Conservation (phyloP, 2,888 invertebrate species). For the Agrotis exclamationis region DNA sequence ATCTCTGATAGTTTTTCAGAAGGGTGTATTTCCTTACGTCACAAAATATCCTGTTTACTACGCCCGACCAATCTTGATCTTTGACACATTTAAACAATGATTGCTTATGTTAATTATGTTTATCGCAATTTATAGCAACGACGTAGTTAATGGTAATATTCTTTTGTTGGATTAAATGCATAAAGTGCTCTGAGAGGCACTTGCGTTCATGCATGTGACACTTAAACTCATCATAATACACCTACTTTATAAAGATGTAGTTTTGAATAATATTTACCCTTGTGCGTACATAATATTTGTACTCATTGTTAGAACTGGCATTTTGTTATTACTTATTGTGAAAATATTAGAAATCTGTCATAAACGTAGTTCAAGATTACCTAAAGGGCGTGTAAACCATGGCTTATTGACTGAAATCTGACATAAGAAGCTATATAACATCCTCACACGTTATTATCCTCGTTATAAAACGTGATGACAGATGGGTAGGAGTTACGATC, state of each 20-base stretch:
- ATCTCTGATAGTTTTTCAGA: conserved; percentile 20
- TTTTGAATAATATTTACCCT: conserved; percentile 34
- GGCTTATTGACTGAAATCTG: conserved; percentile 8
- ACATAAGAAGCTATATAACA: conserved; percentile 10
- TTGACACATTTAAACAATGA: conserved; percentile 60
- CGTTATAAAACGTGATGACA: conserved; percentile 3
- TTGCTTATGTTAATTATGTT: conserved; percentile 65
- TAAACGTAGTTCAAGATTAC: conserved; percentile 18
- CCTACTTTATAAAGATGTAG: conserved; percentile 31
- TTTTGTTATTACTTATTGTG: conserved; percentile 23
- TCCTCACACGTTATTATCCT: conserved; percentile 5
- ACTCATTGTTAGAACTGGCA: conserved; percentile 39
- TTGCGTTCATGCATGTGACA: conserved; percentile 31
- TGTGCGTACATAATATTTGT: conserved; percentile 49
- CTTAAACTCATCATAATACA: conserved; percentile 38
- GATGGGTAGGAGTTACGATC: conserved; percentile 8
- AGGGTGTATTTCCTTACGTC: conserved; percentile 37
- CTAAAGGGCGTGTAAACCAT: conserved; percentile 14
- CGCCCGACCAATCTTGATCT: conserved; percentile 65
- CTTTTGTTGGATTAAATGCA: conserved; percentile 50
- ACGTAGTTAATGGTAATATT: conserved; percentile 44
- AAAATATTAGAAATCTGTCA: conserved; percentile 38
- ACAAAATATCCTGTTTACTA: conserved; percentile 39
- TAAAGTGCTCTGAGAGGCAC: conserved; percentile 24
- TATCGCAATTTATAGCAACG: conserved; percentile 50